Evolutionary conservation across 1,140 invertebrate genomes (phyloP), one percentile per base, ranked within the genome.

Genomic region (Araneus ventricosus): DNA sequence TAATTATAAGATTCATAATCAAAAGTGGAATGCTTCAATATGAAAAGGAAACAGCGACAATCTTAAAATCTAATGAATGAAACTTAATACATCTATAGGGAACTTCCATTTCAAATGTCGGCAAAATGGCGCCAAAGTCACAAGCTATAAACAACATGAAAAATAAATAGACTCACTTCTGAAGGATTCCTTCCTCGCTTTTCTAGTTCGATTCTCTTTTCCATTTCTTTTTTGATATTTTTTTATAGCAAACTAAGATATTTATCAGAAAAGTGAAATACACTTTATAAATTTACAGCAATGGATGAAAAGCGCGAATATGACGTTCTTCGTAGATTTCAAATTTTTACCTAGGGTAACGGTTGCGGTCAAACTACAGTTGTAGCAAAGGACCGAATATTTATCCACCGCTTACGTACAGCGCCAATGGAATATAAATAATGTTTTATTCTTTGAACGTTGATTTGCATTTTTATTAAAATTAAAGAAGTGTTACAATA

Each of bases 121-220:
- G 70, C 89, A 91, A 91, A 91, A 91, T 91, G 89, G 89, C 89
- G 89, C 89, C 89, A 91, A 91, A 91, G 70, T 84, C 22, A 52
- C 57, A 41, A 52, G 34, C 70, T n/a, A n/a, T 41, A 27, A 84
- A 37, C 39, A 41, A 91, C 22, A 84, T 14, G 8, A 20, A 63
- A 37, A 37, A 61, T 4, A 82, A 91, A 27, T 22, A 63, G 4
- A 61, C 89, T 84, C 39, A 91, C 89, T 8, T 84, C 57, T 10
- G 34, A 7, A 30, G 89, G 89, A 84, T 84, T 91, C 34, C 52
- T 91, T 5, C 75, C 39, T 30, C 89, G 75, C 17, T 34, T 91
- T 84, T 91, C 89, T n/a, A 91, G 67, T 30, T 91, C 89, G 41
- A 91, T 91, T 14, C 89, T 17, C n/a, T 91, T 91, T 91, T 91